A percentile compares a stretch with the other conserved stretches of the same genome.
These are phyloP conservation scores for Scartelaos histophorus DNA, from an alignment of 2,113 vertebrate species.

Conservation along the genomic window DNA sequence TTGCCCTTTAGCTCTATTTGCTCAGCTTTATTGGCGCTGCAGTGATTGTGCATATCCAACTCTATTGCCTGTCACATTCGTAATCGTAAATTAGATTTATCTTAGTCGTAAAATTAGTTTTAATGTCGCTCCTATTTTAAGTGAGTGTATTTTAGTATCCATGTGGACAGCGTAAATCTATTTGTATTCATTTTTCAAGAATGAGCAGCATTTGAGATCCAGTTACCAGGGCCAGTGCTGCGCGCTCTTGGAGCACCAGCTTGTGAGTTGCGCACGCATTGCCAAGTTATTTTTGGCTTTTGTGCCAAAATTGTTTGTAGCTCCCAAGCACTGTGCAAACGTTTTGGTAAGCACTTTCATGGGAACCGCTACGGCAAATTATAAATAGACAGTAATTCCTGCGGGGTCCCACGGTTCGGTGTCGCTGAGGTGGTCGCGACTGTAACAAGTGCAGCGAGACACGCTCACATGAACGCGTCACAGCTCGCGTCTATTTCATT, in stretches of 20 bases:
- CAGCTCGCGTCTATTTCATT: background rate
- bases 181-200: slow-evolving; percentile 3
- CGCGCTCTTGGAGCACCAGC: slow-evolving; percentile 25
- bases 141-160: background rate
- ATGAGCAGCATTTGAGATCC: background rate
- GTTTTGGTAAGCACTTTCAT: slow-evolving; percentile 59
- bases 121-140: background rate
- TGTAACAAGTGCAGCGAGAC: slow-evolving; percentile 70
- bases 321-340: slow-evolving; percentile 38
- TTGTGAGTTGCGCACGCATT: slow-evolving; percentile 31
- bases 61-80: background rate
- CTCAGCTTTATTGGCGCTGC: background rate
- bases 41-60: slow-evolving; percentile 6
- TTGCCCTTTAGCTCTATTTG: slow-evolving; percentile 4
- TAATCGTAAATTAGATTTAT: slow-evolving; percentile 13
- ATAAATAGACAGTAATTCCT: slow-evolving; percentile 62
- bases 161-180: slow-evolving; percentile 3
- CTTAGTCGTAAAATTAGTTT: slow-evolving; percentile 4
- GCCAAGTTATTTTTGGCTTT: slow-evolving; percentile 62
- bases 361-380: slow-evolving; percentile 61
- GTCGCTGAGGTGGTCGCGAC: slow-evolving; percentile 38
- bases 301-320: slow-evolving; percentile 62
- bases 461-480: slow-evolving; percentile 8
- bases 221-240: slow-evolving; percentile 25
- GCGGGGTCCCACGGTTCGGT: slow-evolving; percentile 31